Evolutionary conservation across 64 coral and sea anemone species (phyloP).

Genomic region (Astreopora myriophthalma): DNA sequence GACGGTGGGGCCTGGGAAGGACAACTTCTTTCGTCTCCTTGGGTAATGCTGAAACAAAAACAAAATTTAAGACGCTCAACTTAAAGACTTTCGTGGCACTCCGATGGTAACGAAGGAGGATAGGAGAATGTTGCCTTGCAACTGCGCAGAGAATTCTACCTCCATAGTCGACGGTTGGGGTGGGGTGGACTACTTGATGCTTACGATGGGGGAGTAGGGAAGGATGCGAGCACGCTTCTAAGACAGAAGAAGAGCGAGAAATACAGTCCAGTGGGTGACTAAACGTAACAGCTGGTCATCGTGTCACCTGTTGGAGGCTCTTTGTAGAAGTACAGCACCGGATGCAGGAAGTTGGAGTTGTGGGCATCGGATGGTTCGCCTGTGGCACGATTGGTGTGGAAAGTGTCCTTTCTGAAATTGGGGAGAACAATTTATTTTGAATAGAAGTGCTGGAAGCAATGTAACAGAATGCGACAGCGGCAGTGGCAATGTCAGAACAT

Average conservation of each 20-base stretch:
- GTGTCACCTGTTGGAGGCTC: conserved; percentile 56
- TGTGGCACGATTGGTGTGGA: conserved; percentile 64
- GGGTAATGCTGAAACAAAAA: conserved; percentile 9
- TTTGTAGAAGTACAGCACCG: conserved; percentile 90
- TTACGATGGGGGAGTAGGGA: too few species aligned
- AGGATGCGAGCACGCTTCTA: too few species aligned
- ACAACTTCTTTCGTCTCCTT: conserved; percentile 19
- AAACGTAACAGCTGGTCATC: too few species aligned
- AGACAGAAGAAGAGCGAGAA: too few species aligned
- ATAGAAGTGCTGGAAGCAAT: background rate
- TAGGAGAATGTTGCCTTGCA: too few species aligned
- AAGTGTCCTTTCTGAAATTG: conserved; percentile 81
- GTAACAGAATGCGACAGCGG: too few species aligned
- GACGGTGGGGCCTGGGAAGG: conserved; percentile 78
- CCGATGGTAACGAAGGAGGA: too few species aligned
- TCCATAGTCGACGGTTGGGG: too few species aligned
- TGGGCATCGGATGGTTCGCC: conserved; percentile 81
- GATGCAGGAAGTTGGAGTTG: conserved; percentile 92
- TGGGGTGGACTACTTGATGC: too few species aligned
- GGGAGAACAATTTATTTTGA: background rate
- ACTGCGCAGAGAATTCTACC: too few species aligned
- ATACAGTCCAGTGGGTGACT: too few species aligned
- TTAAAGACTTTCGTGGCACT: background rate
- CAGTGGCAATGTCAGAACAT: too few species aligned
- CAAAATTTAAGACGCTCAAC: background rate